A percentile compares a stretch with the other conserved stretches of the same genome.
These are phyloP conservation scores for Actinia equina DNA, from an alignment of 64 coral and sea anemone genomes.

Conservation along the genomic window DNA sequence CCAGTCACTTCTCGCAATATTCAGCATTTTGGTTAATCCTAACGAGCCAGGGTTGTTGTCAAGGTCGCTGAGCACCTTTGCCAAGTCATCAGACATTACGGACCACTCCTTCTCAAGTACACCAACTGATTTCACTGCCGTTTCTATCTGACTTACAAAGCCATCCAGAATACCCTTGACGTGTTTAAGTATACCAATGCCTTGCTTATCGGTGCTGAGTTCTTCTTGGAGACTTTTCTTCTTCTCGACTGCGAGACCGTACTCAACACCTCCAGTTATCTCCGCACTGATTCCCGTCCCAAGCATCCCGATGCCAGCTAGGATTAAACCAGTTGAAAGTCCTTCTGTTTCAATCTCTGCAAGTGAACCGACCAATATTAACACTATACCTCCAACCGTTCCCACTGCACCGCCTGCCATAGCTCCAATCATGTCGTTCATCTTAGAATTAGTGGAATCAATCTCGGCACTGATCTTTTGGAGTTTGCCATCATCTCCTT, in stretches of 20 bases:
- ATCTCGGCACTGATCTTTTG: too few species aligned
- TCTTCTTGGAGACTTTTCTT: too few species aligned
- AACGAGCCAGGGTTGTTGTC: slow-evolving; percentile 35
- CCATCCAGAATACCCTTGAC: slow-evolving; percentile 56
- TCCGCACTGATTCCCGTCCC: slow-evolving; percentile 29
- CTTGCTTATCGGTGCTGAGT: slow-evolving; percentile 15
- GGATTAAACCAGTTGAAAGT: slow-evolving; percentile 49
- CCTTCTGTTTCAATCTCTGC: slow-evolving; percentile 52
- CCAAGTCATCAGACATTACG: slow-evolving; percentile 52
- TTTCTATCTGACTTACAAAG: slow-evolving; percentile 51
- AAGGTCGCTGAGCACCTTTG: slow-evolving; percentile 42
- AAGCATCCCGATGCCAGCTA: slow-evolving; percentile 44
- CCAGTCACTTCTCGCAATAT: too few species aligned
- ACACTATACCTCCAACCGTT: not conserved
- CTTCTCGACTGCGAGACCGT: too few species aligned
- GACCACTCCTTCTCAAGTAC: slow-evolving; percentile 58
- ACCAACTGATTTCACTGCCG: slow-evolving; percentile 19
- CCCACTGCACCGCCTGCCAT: too few species aligned
- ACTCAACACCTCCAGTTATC: too few species aligned
- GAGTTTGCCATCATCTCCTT: too few species aligned
- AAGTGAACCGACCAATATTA: slow-evolving; percentile 57
- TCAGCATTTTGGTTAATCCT: slow-evolving; percentile 4
- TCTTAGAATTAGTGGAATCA: too few species aligned
- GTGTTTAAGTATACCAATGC: slow-evolving; percentile 61
- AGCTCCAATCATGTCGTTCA: too few species aligned